Percentiles rank a stretch among this genome's conserved stretches.
phyloP scores from a whole-genome alignment of 2,888 invertebrate species.

The Lymantria dispar region DNA sequence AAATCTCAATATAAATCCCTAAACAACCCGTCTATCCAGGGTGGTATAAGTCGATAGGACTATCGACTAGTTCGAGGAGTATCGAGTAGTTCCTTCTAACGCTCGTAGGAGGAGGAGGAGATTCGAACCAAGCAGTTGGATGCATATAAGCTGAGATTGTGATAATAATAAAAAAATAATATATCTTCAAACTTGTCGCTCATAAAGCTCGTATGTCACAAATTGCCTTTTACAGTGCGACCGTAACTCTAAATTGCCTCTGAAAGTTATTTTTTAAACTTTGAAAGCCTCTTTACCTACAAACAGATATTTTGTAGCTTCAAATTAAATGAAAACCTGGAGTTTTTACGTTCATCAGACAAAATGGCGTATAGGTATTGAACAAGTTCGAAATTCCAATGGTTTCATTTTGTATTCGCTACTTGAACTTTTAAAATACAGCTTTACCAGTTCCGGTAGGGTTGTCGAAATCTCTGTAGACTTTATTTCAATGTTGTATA shows the following conservation, averaged over 20 bases:
- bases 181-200: background rate
- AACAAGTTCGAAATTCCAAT: background rate
- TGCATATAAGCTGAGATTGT: no score
- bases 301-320: conserved; percentile 25
- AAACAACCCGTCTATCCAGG: no score
- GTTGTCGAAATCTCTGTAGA: conserved; percentile 6
- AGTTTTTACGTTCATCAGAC: conserved; percentile 9
- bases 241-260: conserved; percentile 29
- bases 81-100: no score
- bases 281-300: conserved; percentile 21
- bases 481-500: conserved; percentile 5
- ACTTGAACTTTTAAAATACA: conserved; percentile 15
- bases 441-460: conserved; percentile 11
- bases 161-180: no score
- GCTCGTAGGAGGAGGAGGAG: no score
- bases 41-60: no score
- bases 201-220: conserved; percentile 13
- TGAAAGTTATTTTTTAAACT: conserved; percentile 34
- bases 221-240: conserved; percentile 31
- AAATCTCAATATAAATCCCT: no score
- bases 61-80: no score
- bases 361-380: conserved; percentile 16
- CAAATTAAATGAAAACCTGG: conserved; percentile 23
- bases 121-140: no score
- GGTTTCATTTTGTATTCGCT: conserved; percentile 10